Conservation (phyloP, 2,113 vertebrate genomes). For the Eonycteris spelaea region DNA sequence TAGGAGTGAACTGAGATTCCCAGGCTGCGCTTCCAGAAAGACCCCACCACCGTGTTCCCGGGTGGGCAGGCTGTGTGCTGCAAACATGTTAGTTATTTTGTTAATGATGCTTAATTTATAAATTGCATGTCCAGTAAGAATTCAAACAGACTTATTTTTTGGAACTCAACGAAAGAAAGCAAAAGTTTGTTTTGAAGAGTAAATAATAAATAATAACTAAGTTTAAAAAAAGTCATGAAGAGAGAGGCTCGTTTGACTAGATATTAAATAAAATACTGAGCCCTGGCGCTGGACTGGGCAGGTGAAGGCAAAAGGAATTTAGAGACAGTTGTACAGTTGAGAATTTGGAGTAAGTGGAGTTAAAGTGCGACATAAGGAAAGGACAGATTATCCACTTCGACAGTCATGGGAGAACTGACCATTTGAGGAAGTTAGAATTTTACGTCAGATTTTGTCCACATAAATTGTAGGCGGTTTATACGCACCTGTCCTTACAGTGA, state of each 20-base stretch:
- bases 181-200: conserved; percentile 9
- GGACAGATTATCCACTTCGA: neutral
- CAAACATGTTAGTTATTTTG: neutral
- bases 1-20: neutral
- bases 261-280: neutral
- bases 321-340: neutral
- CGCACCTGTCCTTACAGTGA: neutral
- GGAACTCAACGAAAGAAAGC: conserved; percentile 1
- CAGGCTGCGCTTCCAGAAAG: neutral
- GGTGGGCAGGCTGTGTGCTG: neutral
- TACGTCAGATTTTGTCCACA: conserved; percentile 19
- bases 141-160: conserved; percentile 26
- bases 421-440: neutral
- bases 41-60: neutral
- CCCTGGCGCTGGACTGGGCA: neutral
- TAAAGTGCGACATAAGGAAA: neutral
- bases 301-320: neutral
- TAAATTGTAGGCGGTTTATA: conserved; percentile 28
- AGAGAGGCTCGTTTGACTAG: neutral
- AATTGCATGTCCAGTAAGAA: neutral
- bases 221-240: neutral
- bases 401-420: neutral
- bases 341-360: neutral
- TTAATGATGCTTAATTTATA: neutral
- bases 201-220: neutral